Conservation (phyloP, 2,113 vertebrate species). For the Perca fluviatilis region DNA sequence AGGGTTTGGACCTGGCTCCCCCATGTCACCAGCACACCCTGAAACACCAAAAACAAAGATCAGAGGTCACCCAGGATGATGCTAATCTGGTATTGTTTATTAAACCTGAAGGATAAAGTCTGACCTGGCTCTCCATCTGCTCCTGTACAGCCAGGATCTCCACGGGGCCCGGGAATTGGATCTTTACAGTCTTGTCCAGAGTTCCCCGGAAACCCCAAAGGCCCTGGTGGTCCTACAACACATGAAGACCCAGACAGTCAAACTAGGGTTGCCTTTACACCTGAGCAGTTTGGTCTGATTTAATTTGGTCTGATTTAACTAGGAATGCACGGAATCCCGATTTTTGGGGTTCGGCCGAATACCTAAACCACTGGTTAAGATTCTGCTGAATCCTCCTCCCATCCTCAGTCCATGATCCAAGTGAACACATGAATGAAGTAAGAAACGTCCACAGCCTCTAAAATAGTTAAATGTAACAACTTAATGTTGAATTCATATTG, state of each 20-base stretch:
- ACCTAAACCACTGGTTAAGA: too few relatives aligned
- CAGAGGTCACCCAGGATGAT: not conserved
- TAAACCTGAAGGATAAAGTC: not conserved
- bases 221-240: conserved; percentile 16
- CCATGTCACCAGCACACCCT: conserved; percentile 72
- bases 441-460: too few relatives aligned
- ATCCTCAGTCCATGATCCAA: too few relatives aligned
- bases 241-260: not conserved
- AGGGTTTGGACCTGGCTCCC: conserved; percentile 60
- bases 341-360: too few relatives aligned
- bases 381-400: too few relatives aligned
- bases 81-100: not conserved
- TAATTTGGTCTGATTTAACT: too few relatives aligned
- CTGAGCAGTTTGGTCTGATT: too few relatives aligned
- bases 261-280: too few relatives aligned
- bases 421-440: too few relatives aligned
- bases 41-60: conserved; percentile 27
- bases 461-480: too few relatives aligned
- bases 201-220: conserved; percentile 61
- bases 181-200: conserved; percentile 55
- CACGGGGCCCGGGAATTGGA: conserved; percentile 35
- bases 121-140: conserved; percentile 71
- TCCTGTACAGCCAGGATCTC: conserved; percentile 61
- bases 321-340: too few relatives aligned
- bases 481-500: too few relatives aligned